Base-by-base conservation (phyloP, 2,113 vertebrate genomes). In the Bujurquina vittata region DNA sequence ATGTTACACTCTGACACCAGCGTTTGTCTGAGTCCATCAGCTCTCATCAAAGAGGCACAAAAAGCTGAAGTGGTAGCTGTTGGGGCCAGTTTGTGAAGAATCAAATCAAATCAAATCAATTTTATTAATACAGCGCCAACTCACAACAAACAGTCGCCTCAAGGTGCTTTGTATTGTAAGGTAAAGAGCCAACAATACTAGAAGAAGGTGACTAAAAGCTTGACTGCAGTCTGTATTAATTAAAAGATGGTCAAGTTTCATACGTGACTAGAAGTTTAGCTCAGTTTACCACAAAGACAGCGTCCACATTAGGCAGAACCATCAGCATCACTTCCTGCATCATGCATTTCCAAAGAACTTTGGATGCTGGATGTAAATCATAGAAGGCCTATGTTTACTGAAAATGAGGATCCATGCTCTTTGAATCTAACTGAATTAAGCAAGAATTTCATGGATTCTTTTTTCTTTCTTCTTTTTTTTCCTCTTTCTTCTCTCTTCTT, bases 301-400 rank as follows among this genome's bases (percentile, higher is more conserved):
- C 22, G 0, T 63, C 0, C n/a, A 15, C 35, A 63, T 63, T 22
- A 65, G 62, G 35, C 20, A 4, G 12, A 1, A 2, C 62, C 12
- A 23, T 43, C 62, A 5, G 22, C 37, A 7, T 17, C 62, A 43
- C 12, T 0, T 0, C 35, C 62, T 43, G 35, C n/a, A 35, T 65
- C 10, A 37, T 43, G n/a, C 12, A 0, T 7, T 23, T 22, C 62
- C 62, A 43, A 43, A 43, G 2, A 65, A 43, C 12, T 65, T 43
- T 65, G 62, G n/a, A 63, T 43, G 8, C 4, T 37, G 35, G 35
- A 23, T 22, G 61, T 11, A 63, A 40, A 22, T 40, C 1, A 23
- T 15, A 22, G 37, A 23, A 63, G 40, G n/a, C 11, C 6, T 8
- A 0, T n/a, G 0, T 40, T 40, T 14, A 43, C 4, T 43, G 62